A percentile compares a stretch with the other conserved stretches of the same genome.
These are phyloP conservation scores for Takifugu flavidus DNA, from an alignment of 2,113 vertebrate genomes.

Conservation along the genomic window DNA sequence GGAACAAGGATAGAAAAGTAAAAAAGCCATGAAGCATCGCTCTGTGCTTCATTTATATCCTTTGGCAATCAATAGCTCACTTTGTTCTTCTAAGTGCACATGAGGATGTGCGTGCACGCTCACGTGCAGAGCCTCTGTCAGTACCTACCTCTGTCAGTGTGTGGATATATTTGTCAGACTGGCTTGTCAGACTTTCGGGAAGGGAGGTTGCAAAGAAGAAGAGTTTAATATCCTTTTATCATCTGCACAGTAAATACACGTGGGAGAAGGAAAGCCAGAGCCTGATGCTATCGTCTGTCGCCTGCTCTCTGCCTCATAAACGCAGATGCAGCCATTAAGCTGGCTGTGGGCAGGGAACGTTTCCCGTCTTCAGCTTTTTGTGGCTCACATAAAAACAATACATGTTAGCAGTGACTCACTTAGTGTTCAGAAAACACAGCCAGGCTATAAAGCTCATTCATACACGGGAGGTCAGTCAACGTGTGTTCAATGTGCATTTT, in stretches of 20 bases:
- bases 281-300: conserved; percentile 59
- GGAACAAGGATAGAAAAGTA: conserved; percentile 18
- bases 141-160: neutral
- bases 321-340: conserved; percentile 1
- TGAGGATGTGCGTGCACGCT: conserved; percentile 3
- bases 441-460: no score
- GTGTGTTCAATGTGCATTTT: no score
- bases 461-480: no score
- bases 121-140: neutral
- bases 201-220: conserved; percentile 32
- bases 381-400: no score
- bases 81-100: conserved; percentile 27
- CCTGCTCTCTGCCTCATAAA: neutral
- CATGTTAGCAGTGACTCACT: no score
- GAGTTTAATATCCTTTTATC: conserved; percentile 73
- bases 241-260: conserved; percentile 52
- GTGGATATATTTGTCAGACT: neutral
- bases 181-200: neutral
- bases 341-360: no score
- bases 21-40: conserved; percentile 37
- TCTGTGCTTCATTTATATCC: conserved; percentile 21
- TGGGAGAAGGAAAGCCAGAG: conserved; percentile 50
- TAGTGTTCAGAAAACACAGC: no score
- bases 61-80: conserved; percentile 42
- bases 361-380: no score